These are phyloP conservation scores for Montipora cactus DNA, from an alignment of 64 coral and sea anemone genomes.

Conservation along the genomic window DNA sequence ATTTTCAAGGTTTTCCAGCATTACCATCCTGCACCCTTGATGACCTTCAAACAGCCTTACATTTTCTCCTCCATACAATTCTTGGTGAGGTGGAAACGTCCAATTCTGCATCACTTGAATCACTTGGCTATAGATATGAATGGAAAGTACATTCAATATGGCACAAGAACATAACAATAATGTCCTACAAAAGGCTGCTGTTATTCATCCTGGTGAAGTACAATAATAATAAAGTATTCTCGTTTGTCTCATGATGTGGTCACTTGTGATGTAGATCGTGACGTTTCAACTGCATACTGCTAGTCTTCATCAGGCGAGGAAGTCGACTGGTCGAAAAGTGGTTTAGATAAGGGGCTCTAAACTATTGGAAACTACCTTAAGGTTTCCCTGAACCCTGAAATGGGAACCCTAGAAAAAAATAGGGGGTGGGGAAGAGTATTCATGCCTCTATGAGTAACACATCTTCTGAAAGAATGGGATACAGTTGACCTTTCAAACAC, in stretches of 20 bases:
- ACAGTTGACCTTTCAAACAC: conserved; percentile 6
- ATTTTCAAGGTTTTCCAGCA: neutral
- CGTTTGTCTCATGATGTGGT: too few species aligned
- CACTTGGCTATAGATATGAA: neutral
- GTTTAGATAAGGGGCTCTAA: neutral
- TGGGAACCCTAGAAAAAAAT: neutral
- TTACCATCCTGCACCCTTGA: neutral
- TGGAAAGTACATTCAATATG: neutral
- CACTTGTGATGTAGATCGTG: too few species aligned
- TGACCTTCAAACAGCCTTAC: neutral
- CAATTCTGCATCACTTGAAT: neutral
- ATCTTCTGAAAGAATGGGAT: neutral
- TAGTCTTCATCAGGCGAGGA: too few species aligned
- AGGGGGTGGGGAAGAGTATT: neutral
- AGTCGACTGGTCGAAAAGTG: too few species aligned
- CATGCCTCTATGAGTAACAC: neutral
- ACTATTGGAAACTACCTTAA: neutral
- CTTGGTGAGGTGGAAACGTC: conserved; percentile 33
- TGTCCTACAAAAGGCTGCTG: too few species aligned
- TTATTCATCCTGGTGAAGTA: too few species aligned
- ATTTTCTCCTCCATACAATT: conserved; percentile 50
- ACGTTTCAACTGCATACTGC: too few species aligned
- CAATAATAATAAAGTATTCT: too few species aligned
- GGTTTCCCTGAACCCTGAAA: neutral
- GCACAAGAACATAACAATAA: neutral